Base-by-base conservation (phyloP, 1,140 invertebrate species). In the Goniozus legneri region DNA sequence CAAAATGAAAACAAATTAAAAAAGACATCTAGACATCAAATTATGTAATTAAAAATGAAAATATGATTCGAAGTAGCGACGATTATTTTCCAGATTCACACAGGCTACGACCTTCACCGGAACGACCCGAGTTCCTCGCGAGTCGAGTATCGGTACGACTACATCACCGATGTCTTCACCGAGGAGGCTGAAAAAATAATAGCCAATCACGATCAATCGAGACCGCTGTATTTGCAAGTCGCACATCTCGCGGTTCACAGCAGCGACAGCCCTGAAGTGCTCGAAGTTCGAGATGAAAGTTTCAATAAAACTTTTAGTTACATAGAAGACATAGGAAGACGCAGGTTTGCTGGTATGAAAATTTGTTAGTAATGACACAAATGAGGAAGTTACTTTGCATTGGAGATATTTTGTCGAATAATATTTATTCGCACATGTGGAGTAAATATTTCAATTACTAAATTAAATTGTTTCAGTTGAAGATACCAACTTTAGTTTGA, bases 211-310 rank as follows among this genome's bases (percentile, higher is more conserved):
- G 59, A 81, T 32, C 46, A 44, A 0, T 36, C 50, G 1, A 64
- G 65, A 45, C 82, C 84, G 1, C 50, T 85, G 18, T 85, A 80
- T 65, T 66, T 86, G 1, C 80, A 84, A 56, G 49, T 86, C n/a
- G 71, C 80, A 2, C 81, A 85, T 57, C 61, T 80, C 2, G 82
- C 82, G 0, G 71, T 77, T 2, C 84, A 86, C 54, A 54, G 74
- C 0, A 82, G 75, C 12, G 60, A 65, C 14, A 60, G 57, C 8
- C 34, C 52, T 0, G 51, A 60, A 22, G 71, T 77, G 8, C 58
- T 84, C 3, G 78, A 84, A 67, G 83, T 82, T 15, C 82, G 81
- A 2, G 54, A 77, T 40, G 27, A 46, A 15, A 19, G 35, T 6
- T 77, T 79, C 16, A 75, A 84, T 13, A 42, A 71, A 3, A 77